Conservation (phyloP, 2,797 vertebrate genomes). For the Ibycter americanus region DNA sequence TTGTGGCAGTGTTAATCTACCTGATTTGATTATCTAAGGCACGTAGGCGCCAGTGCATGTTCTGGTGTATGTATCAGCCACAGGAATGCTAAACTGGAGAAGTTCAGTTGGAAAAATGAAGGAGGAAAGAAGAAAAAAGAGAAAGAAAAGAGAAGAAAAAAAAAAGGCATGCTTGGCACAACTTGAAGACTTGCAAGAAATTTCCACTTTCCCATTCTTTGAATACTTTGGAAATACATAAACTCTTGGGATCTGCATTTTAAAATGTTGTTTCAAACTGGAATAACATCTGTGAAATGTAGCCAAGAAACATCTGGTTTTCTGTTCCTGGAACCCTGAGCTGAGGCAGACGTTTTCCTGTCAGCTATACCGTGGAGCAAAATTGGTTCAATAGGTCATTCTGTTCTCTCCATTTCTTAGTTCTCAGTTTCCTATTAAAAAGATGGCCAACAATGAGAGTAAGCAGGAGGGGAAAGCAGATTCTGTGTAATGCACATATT, state of each 20-base stretch:
- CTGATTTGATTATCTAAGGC: not conserved
- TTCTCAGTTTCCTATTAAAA: constrained; percentile 32
- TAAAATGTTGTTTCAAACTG: constrained; percentile 35
- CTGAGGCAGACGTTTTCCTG: constrained; percentile 22
- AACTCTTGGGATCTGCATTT: constrained; percentile 27
- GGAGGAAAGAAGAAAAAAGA: rapidly evolving
- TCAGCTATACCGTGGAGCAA: not conserved
- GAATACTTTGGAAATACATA: constrained; percentile 18
- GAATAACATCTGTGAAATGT: constrained; percentile 43
- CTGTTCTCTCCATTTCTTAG: constrained; percentile 16
- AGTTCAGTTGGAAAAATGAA: not conserved
- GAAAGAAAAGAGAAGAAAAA: not conserved
- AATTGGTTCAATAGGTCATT: constrained; percentile 59
- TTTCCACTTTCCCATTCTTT: constrained; percentile 37
- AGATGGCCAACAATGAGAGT: not conserved
- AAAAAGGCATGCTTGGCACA: not conserved
- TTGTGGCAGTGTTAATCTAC: not conserved
- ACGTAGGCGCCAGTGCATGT: not conserved
- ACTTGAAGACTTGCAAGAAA: constrained; percentile 22
- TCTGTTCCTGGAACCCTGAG: constrained; percentile 1
- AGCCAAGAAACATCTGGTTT: constrained; percentile 57
- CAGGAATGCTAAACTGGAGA: not conserved
- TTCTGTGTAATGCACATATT: not conserved
- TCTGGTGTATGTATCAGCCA: not conserved
- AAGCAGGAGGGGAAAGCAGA: not conserved